Conservation (phyloP, 2,113 vertebrate genomes). For the Bos javanicus region DNA sequence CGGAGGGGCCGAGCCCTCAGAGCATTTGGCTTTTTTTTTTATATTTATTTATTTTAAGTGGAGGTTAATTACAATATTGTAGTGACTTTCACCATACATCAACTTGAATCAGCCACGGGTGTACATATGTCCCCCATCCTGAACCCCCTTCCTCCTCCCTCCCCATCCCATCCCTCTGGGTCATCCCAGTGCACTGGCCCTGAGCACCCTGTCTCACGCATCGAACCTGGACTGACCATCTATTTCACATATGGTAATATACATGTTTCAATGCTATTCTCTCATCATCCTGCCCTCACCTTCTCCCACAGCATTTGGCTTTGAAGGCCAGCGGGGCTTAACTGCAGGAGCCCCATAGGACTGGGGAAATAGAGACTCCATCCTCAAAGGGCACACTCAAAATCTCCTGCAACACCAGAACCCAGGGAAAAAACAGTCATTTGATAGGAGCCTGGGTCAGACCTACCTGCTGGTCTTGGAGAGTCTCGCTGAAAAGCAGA, state of each 20-base stretch:
- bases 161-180: neutral
- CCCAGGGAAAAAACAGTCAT: neutral
- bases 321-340: neutral
- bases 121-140: neutral
- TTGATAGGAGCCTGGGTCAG: neutral
- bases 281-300: neutral
- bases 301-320: neutral
- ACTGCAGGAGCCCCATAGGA: neutral
- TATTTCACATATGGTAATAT: neutral
- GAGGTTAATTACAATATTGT: neutral
- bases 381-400: neutral
- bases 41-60: neutral
- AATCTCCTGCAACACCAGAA: neutral
- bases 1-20: fast-evolving
- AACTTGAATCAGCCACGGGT: neutral
- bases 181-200: neutral
- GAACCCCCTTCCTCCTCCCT: neutral
- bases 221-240: neutral
- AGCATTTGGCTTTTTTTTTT: neutral
- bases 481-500: neutral
- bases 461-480: neutral
- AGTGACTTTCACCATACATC: neutral
- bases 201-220: neutral
- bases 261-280: neutral
- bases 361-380: neutral